phyloP scores from a whole-genome alignment of 2,113 vertebrate species.

The Tychaedon coryphoeus region DNA sequence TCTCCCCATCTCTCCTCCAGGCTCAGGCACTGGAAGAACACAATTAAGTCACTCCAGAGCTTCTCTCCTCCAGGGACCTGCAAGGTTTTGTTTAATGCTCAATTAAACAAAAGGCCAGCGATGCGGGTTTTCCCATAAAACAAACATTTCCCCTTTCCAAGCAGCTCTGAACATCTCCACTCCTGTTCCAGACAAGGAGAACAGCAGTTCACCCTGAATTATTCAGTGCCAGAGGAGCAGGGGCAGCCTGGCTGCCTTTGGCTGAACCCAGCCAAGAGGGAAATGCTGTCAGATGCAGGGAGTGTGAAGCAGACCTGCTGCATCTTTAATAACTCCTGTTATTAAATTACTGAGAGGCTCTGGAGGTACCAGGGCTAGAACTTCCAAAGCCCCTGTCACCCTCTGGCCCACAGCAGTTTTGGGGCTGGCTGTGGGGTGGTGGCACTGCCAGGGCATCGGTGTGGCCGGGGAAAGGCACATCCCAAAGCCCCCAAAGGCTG shows the following conservation, averaged over 20 bases:
- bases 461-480: background rate
- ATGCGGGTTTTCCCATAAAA: background rate
- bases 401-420: accelerated
- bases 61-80: background rate
- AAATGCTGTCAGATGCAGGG: background rate
- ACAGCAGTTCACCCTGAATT: slow-evolving; percentile 42
- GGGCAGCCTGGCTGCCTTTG: background rate
- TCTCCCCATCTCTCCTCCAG: background rate
- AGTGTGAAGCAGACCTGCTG: background rate
- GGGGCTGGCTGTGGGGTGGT: background rate
- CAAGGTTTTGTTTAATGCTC: background rate
- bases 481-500: background rate
- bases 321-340: background rate
- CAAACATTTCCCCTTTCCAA: background rate
- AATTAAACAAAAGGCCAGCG: background rate
- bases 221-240: background rate
- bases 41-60: background rate
- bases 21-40: background rate
- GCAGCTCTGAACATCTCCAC: background rate
- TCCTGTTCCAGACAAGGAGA: background rate
- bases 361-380: accelerated
- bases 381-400: accelerated
- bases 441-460: background rate
- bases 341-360: background rate
- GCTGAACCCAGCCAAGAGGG: background rate